Base-by-base conservation (phyloP, 2,888 invertebrate genomes). In the Nipponacmea schrenckii region DNA sequence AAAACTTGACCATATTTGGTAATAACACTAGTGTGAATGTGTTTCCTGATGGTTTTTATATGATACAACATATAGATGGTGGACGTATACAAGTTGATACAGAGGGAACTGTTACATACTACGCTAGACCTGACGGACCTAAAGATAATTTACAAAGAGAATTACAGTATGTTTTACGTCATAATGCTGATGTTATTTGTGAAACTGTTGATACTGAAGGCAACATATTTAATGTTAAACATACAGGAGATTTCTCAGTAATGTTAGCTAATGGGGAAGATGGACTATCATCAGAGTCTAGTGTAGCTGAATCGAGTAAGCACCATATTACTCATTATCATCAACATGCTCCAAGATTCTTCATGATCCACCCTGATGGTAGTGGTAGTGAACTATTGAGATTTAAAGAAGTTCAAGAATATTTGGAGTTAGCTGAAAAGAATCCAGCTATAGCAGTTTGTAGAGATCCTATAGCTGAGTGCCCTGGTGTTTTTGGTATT, bases 271-370 rank as follows among this genome's bases (percentile, higher is more conserved):
- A 79, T 68, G 79, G 76, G 4, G 82, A 82, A 46, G 83, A 83
- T 67, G 65, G 50, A 5, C 62, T 79, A 4, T 82, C 82, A 10
- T 80, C 79, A 67, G 76, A 80, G 12, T 80, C 78, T 68, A 78
- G 76, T 68, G 80, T 80, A 44, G 81, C 81, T 39, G 78, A 71
- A 14, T 39, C 46, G 15, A 76, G 17, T 45, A 39, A 65, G 62
- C 17, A 45, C 31, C 26, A 69, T 20, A 71, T 85, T 24, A 73
- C 77, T 0, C 70, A 77, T 0, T 86, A 79, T 69, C 83, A 81
- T 62, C 83, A 87, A 72, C 88, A 88, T 74, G 84, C 86, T 44
- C 88, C 89, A 15, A 71, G 87, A 24, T 86, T 88, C 77, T 89
- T 89, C 70, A 81, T 88, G 62, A 73, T 88, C 17, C 85, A 87